These are phyloP conservation scores for Egretta garzetta DNA, from an alignment of 2,113 vertebrate species.

Conservation along the genomic window DNA sequence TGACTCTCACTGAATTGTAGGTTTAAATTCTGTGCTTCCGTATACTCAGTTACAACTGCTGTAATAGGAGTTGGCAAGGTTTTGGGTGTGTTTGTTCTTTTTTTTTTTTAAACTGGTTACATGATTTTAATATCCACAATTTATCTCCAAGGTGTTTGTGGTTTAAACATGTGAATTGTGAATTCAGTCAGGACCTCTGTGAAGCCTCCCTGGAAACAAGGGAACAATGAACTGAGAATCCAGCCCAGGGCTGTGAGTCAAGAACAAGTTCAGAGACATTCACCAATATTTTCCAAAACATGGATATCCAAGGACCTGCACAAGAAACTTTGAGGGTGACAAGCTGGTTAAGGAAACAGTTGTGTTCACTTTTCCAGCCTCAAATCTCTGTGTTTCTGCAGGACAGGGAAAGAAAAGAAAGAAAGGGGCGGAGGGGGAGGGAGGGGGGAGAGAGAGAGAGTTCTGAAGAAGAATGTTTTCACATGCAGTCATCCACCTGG, in stretches of 20 bases:
- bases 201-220: neutral
- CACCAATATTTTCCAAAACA: neutral
- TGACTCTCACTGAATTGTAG: neutral
- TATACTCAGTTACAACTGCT: neutral
- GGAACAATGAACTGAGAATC: neutral
- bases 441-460: too few species aligned
- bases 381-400: neutral
- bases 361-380: neutral
- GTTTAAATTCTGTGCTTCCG: neutral
- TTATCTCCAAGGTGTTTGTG: constrained; percentile 33
- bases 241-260: constrained; percentile 2
- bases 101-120: neutral
- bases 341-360: neutral
- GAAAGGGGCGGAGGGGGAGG: neutral
- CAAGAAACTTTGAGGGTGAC: neutral
- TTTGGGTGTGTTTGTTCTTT: neutral
- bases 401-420: neutral
- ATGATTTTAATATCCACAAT: neutral
- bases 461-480: neutral
- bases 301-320: neutral
- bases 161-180: neutral
- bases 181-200: neutral
- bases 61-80: neutral
- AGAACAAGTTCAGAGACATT: neutral
- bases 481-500: neutral